Evolutionary conservation across 2,888 invertebrate species (phyloP).

Genomic region (Petrolisthes cinctipes): DNA sequence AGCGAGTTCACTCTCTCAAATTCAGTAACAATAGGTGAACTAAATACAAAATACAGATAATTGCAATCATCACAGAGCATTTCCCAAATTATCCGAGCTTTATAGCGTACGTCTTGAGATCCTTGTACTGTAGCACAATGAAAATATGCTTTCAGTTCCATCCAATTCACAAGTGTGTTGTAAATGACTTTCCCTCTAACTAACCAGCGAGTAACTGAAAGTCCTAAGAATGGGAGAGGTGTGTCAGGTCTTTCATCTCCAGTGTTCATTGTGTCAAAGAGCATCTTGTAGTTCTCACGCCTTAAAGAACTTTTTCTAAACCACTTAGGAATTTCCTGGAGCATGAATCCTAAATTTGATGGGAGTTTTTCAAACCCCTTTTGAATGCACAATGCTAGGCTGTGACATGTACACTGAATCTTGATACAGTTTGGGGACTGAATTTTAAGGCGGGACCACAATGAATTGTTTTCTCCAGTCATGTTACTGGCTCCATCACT

Average conservation of each 20-base stretch:
- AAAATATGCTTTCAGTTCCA: constrained; percentile 25
- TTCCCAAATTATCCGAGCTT: constrained; percentile 23
- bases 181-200: constrained; percentile 24
- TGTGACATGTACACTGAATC: constrained; percentile 21
- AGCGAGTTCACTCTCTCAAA: constrained; percentile 27
- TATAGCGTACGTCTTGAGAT: constrained; percentile 34
- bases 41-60: constrained; percentile 29
- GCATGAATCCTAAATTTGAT: constrained; percentile 18
- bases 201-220: constrained; percentile 17
- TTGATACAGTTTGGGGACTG: not conserved
- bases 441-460: constrained; percentile 16
- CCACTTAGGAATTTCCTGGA: constrained; percentile 14
- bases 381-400: constrained; percentile 27
- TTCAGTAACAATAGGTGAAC: constrained; percentile 27
- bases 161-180: constrained; percentile 18
- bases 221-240: constrained; percentile 24
- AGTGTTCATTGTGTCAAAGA: constrained; percentile 31
- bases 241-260: constrained; percentile 18
- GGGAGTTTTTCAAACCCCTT: constrained; percentile 14
- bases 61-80: constrained; percentile 33
- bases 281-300: constrained; percentile 24
- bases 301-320: constrained; percentile 32
- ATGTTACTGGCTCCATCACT: constrained; percentile 24
- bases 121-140: constrained; percentile 13
- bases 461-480: not conserved